Percentiles rank a stretch among this genome's conserved stretches.
Evolutionary conservation across 92 coral and sea anemone genomes (phyloP).

Genomic region (Siderastrea siderea): DNA sequence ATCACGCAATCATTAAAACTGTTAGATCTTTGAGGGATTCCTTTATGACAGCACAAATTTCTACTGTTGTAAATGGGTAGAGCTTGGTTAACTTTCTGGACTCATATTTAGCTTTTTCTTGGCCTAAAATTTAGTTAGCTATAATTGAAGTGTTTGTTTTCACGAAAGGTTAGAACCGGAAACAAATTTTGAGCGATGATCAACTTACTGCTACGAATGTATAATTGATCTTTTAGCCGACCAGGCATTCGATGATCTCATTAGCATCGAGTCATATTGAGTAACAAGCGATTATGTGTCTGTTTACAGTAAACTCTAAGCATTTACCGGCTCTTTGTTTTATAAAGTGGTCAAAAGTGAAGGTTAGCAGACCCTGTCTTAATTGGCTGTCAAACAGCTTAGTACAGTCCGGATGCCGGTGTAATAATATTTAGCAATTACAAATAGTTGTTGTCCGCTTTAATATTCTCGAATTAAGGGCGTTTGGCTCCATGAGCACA

Average conservation of each 20-base stretch:
- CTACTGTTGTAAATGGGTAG: no score
- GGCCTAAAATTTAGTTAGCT: background rate
- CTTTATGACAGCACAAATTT: background rate
- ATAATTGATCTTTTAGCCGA: constrained; percentile 32
- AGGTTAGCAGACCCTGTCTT: constrained; percentile 55
- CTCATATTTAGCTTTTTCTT: background rate
- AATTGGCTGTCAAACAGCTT: constrained; percentile 88
- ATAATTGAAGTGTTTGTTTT: constrained; percentile 1
- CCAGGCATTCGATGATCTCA: constrained; percentile 52
- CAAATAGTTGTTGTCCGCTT: constrained; percentile 40
- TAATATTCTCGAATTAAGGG: constrained; percentile 1
- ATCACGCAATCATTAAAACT: constrained; percentile 46
- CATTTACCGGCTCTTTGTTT: constrained; percentile 87
- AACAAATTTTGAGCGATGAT: constrained; percentile 22
- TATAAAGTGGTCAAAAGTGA: constrained; percentile 82
- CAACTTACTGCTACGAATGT: constrained; percentile 18
- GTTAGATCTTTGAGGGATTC: background rate
- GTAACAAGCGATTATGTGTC: constrained; percentile 39
- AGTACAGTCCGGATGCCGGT: constrained; percentile 82
- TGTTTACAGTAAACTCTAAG: constrained; percentile 62
- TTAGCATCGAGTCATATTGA: constrained; percentile 19
- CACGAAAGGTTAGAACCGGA: constrained; percentile 30
- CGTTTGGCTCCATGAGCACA: background rate
- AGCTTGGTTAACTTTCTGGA: background rate
- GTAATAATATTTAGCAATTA: constrained; percentile 69